Evolutionary conservation across 2,797 vertebrate species (phyloP).

Genomic region (Coreius guichenoti): DNA sequence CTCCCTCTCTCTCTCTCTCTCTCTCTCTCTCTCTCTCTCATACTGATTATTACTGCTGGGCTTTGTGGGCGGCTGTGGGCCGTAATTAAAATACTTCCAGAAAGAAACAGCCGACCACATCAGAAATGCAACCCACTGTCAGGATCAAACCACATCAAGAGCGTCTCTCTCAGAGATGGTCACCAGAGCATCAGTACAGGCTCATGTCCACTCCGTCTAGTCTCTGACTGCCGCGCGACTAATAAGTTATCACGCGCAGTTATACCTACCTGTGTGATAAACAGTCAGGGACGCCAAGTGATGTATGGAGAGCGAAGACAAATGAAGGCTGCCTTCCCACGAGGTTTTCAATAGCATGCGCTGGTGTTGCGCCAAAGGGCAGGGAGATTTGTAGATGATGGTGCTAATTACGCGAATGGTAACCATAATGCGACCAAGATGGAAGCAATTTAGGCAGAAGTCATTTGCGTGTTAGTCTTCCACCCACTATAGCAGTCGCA

Average conservation of each 20-base stretch:
- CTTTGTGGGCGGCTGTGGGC: slow-evolving; percentile 83
- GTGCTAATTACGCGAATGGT: slow-evolving; percentile 91
- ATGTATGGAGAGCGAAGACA: slow-evolving; percentile 75
- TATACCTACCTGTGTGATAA: slow-evolving; percentile 68
- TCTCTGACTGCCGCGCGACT: slow-evolving; percentile 51
- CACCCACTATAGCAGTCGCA: slow-evolving; percentile 77
- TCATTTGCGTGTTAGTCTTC: slow-evolving; percentile 87
- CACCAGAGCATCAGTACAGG: slow-evolving; percentile 79
- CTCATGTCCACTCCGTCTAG: slow-evolving; percentile 73
- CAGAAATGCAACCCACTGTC: slow-evolving; percentile 84
- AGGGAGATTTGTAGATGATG: slow-evolving; percentile 89
- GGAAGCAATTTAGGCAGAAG: slow-evolving; percentile 89
- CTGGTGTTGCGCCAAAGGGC: slow-evolving; percentile 85
- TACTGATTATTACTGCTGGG: slow-evolving; percentile 78
- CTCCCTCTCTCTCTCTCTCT: slow-evolving; percentile 32
- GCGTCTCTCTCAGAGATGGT: slow-evolving; percentile 77
- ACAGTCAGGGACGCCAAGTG: slow-evolving; percentile 61
- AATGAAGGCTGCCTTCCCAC: slow-evolving; percentile 75
- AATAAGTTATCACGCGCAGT: slow-evolving; percentile 40
- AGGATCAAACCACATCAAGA: slow-evolving; percentile 88
- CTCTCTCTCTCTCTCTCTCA: slow-evolving; percentile 59
- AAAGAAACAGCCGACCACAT: slow-evolving; percentile 87
- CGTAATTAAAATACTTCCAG: slow-evolving; percentile 91
- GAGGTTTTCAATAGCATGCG: slow-evolving; percentile 75
- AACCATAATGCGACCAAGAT: slow-evolving; percentile 87